These are phyloP conservation scores for Kradibia gibbosae DNA, from an alignment of 1,140 invertebrate genomes.

Conservation along the genomic window DNA sequence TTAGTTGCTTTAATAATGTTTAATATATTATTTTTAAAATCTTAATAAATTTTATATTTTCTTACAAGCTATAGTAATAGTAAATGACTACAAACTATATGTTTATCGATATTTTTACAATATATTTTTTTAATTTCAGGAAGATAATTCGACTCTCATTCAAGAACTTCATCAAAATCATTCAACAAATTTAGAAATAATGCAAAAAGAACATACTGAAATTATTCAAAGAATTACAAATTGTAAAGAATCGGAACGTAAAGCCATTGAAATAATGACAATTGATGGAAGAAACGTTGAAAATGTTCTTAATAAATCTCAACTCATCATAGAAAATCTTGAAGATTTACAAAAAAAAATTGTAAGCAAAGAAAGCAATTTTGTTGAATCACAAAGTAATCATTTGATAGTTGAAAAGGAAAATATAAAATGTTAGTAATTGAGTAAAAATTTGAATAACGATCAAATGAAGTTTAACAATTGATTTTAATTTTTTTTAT, in stretches of 20 bases:
- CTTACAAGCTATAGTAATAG: background rate
- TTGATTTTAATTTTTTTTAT: conserved; percentile 14
- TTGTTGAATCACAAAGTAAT: conserved; percentile 54
- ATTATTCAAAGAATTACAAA: conserved; percentile 64
- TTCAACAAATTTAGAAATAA: conserved; percentile 58
- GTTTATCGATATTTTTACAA: conserved; percentile 4
- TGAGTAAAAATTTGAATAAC: background rate
- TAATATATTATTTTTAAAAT: background rate
- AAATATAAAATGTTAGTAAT: conserved; percentile 61
- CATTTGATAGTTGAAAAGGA: conserved; percentile 62
- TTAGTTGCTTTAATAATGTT: background rate
- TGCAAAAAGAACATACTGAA: conserved; percentile 65
- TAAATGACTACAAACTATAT: no score
- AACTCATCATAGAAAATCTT: conserved; percentile 57
- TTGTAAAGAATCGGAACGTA: conserved; percentile 64
- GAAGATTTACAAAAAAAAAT: conserved; percentile 59
- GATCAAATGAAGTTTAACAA: no score
- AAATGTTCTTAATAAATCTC: conserved; percentile 61
- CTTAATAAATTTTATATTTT: background rate
- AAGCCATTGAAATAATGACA: conserved; percentile 60
- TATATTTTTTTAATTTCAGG: conserved; percentile 53
- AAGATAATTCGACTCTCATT: conserved; percentile 57
- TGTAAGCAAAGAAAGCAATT: conserved; percentile 56
- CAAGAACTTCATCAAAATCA: conserved; percentile 63
- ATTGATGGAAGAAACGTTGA: conserved; percentile 59